Conservation (phyloP, 2,113 vertebrate genomes). For the Anhinga anhinga region DNA sequence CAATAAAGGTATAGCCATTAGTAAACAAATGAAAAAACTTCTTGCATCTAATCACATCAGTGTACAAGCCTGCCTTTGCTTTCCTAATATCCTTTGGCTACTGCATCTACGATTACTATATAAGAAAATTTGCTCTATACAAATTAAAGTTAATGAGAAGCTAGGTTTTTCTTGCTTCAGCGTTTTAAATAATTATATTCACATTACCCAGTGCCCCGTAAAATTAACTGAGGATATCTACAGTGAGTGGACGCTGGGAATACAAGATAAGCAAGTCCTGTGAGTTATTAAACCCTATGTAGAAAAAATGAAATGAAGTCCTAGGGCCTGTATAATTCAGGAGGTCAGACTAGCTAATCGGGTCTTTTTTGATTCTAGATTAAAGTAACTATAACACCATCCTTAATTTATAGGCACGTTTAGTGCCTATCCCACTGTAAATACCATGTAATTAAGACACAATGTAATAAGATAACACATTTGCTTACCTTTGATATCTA, state of each 20-base stretch:
- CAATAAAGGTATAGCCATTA: background rate
- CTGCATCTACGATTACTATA: background rate
- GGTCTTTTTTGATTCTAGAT: conserved; percentile 17
- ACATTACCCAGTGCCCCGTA: background rate
- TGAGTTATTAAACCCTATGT: background rate
- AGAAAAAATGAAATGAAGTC: background rate
- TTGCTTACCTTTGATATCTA: conserved; percentile 95
- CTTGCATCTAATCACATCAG: background rate
- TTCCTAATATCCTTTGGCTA: conserved; percentile 1
- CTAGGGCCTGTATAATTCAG: conserved; percentile 13
- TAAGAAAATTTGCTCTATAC: background rate
- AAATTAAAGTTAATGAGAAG: conserved; percentile 44
- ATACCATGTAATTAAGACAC: conserved; percentile 27
- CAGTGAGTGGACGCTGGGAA: conserved; percentile 22
- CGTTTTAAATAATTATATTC: conserved; percentile 14
- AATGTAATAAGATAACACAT: conserved; percentile 32
- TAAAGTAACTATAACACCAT: conserved; percentile 28
- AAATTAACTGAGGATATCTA: conserved; percentile 27
- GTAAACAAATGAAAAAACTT: background rate
- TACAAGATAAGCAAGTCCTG: conserved; percentile 49
- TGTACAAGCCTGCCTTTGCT: background rate
- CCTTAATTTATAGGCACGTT: conserved; percentile 34
- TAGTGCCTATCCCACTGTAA: conserved; percentile 12
- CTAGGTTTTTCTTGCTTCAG: conserved; percentile 14
- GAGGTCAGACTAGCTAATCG: conserved; percentile 32